These are phyloP conservation scores for Uromys caudimaculatus DNA, from an alignment of 2,797 vertebrate species.

Conservation along the genomic window DNA sequence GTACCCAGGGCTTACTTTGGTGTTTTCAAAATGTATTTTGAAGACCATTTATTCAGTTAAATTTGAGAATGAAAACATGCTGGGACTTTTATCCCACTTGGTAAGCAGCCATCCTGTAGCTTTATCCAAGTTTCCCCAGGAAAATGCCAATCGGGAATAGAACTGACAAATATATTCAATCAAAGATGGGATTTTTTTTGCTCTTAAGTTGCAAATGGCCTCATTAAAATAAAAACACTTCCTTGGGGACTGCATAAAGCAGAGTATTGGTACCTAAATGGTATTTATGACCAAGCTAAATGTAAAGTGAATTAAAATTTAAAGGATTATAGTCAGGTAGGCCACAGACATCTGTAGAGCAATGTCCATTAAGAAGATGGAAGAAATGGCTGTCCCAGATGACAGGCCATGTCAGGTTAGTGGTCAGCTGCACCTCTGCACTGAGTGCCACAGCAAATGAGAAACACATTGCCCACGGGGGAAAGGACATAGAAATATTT, in stretches of 20 bases:
- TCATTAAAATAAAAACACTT: conserved; percentile 99
- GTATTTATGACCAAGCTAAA: conserved; percentile 99
- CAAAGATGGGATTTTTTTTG: conserved; percentile 92
- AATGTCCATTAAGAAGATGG: conserved; percentile 98
- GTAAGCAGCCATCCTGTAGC: conserved; percentile 88
- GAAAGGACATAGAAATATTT: conserved; percentile 81
- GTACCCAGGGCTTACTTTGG: conserved; percentile 84
- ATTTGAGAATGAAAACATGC: conserved; percentile 87
- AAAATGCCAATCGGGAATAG: conserved; percentile 96
- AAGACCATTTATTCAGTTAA: conserved; percentile 87
- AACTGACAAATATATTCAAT: conserved; percentile 96
- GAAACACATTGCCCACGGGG: conserved; percentile 83
- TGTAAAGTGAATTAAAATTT: conserved; percentile 99
- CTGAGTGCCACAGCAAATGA: conserved; percentile 87
- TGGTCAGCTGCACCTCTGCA: conserved; percentile 87
- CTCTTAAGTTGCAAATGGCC: conserved; percentile 99
- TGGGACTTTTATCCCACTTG: conserved; percentile 89
- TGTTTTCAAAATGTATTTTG: conserved; percentile 87
- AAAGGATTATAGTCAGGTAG: conserved; percentile 99
- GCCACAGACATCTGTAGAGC: conserved; percentile 92
- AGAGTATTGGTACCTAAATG: conserved; percentile 96
- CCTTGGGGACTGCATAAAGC: conserved; percentile 95
- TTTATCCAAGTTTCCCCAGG: conserved; percentile 93
- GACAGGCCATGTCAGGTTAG: conserved; percentile 86
- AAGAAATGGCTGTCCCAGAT: conserved; percentile 90